Evolutionary conservation across 2,113 vertebrate genomes (phyloP), one percentile per base, ranked within the genome.

Genomic region (Petrocephalus zakoni): DNA sequence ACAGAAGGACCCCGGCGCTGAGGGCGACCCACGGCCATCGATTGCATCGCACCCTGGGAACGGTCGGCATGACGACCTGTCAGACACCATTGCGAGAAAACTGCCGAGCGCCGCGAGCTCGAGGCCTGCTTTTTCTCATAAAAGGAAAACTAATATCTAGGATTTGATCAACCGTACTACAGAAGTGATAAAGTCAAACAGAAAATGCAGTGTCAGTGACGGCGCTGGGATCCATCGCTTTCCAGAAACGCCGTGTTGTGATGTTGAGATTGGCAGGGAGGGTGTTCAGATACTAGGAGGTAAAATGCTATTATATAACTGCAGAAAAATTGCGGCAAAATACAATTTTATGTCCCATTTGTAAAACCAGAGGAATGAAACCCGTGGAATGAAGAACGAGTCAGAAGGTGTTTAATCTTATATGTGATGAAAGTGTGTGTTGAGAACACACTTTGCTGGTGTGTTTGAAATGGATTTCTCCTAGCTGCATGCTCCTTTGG

Each of bases 111-210:
- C 83, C 53, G 21, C 11, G 29, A 52, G 51, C 52, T n/a, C 9
- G 29, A 86, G 84, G 51, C 46, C 84, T 55, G 84, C 52, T 55
- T 49, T 85, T 85, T 49, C 82, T 85, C 46, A 85, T 85, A 85
- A 85, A 51, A 85, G 84, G 29, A 37, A 86, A 86, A 86, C 49
- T 86, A 86, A 86, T 86, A 86, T 86, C 84, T 86, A n/a, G 84
- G 29, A 86, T 86, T 86, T 52, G 52, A 86, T 86, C 84, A 86
- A 55, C 47, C n/a, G 25, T 37, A 86, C n/a, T 8, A 51, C 22
- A 86, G 51, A 86, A 19, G 29, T 55, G 51, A 86, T 86, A 86
- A 86, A 86, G 49, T 52, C n/a, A 56, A 55, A 86, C 51, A 55
- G 84, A 37, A 55, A 56, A 86, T 55, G 22, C 49, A 86, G 84